These are phyloP conservation scores for Leucopternis melanops DNA, from an alignment of 2,113 vertebrate species.

Conservation along the genomic window DNA sequence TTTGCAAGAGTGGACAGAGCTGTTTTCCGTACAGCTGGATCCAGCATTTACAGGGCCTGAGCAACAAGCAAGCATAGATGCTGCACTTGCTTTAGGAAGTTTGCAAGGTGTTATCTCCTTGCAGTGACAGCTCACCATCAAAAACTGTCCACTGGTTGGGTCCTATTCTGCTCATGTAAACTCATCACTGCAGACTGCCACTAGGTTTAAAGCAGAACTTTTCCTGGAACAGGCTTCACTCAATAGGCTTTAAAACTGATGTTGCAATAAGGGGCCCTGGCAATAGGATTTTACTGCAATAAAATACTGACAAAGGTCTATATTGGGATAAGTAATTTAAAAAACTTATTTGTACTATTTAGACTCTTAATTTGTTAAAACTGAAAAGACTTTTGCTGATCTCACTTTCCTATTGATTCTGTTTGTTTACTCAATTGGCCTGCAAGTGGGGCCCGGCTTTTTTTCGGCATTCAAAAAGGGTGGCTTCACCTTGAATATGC, in stretches of 20 bases:
- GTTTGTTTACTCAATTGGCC: no score
- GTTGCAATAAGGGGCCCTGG: slow-evolving; percentile 48
- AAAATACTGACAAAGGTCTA: slow-evolving; percentile 61
- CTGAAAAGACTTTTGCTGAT: slow-evolving; percentile 35
- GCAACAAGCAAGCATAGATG: not conserved
- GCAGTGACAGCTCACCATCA: not conserved
- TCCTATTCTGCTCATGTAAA: not conserved
- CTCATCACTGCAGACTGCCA: not conserved
- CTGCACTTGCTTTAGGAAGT: not conserved
- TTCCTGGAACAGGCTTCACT: slow-evolving; percentile 1
- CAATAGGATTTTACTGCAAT: slow-evolving; percentile 62
- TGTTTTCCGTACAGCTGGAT: not conserved
- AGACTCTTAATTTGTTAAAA: slow-evolving; percentile 56
- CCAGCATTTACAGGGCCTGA: not conserved
- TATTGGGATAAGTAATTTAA: slow-evolving; percentile 53
- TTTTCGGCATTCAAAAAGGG: no score
- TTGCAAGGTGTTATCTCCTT: not conserved
- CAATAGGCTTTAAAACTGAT: slow-evolving; percentile 37
- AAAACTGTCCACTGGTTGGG: not conserved
- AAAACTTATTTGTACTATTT: slow-evolving; percentile 50
- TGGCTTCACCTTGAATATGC: no score
- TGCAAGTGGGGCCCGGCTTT: no score
- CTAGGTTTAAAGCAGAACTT: slow-evolving; percentile 30
- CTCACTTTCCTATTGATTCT: slow-evolving; percentile 46
- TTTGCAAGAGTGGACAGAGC: not conserved